phyloP scores from a whole-genome alignment of 2,888 invertebrate species.

The Drosophila niveifrons region DNA sequence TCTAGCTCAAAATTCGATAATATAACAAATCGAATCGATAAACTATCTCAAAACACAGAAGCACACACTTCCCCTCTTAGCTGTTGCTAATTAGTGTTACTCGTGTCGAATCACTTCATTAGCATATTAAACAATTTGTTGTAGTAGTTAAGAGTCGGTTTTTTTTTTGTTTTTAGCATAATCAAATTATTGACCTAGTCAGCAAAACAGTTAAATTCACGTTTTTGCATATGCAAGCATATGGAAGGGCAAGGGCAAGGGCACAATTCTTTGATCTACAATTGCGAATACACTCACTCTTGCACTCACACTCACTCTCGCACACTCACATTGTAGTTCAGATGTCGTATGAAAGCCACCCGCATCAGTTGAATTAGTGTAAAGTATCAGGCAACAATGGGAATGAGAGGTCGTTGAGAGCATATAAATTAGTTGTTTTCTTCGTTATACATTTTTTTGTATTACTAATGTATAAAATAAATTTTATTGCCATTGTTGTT shows the following conservation, averaged over 20 bases:
- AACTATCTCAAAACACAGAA: not conserved
- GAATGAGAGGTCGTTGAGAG: conserved; percentile 27
- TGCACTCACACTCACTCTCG: not conserved
- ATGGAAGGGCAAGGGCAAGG: conserved; percentile 17
- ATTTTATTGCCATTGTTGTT: conserved; percentile 16
- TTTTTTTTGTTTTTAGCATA: conserved; percentile 7
- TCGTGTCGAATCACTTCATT: conserved; percentile 23
- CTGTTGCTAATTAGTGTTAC: conserved; percentile 43
- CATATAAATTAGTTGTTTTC: conserved; percentile 56
- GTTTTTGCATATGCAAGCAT: conserved; percentile 21
- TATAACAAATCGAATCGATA: conserved; percentile 6
- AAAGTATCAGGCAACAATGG: conserved; percentile 38
- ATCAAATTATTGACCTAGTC: conserved; percentile 52
- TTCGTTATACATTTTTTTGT: conserved; percentile 20
- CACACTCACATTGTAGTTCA: conserved; percentile 2
- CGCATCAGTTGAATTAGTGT: conserved; percentile 40
- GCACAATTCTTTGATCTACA: conserved; percentile 27
- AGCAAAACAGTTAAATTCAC: conserved; percentile 17
- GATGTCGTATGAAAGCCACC: conserved; percentile 27
- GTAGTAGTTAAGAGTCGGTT: no score
- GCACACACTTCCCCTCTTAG: conserved; percentile 26
- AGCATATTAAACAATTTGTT: conserved; percentile 37
- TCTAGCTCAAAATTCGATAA: not conserved
- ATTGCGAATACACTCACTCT: conserved; percentile 5
- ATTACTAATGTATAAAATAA: conserved; percentile 27